These are phyloP conservation scores for Trachelus iudaicus DNA, from an alignment of 2,888 invertebrate genomes.

Conservation along the genomic window DNA sequence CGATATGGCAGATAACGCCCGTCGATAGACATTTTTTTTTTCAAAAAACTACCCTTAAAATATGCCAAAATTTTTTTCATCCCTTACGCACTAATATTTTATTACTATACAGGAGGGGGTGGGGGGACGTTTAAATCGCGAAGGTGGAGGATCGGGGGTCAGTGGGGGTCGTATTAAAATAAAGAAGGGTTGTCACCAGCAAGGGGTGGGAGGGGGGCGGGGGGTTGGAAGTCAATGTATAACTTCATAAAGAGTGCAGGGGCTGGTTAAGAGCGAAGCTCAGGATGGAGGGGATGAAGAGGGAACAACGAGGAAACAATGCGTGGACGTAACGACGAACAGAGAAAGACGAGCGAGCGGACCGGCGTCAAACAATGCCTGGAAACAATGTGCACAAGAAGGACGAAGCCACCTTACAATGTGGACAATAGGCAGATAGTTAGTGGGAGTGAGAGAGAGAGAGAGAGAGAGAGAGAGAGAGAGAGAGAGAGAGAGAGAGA, in stretches of 20 bases:
- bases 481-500: constrained; percentile 18
- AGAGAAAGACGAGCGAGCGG: constrained; percentile 37
- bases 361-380: constrained; percentile 54
- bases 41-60: background rate
- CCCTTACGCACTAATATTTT: background rate
- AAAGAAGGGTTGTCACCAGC: background rate
- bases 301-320: constrained; percentile 52
- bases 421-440: constrained; percentile 58
- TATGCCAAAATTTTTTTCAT: background rate
- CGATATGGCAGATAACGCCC: background rate
- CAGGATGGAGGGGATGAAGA: constrained; percentile 25
- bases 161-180: background rate
- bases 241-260: background rate
- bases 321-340: constrained; percentile 49
- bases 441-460: constrained; percentile 35
- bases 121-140: background rate
- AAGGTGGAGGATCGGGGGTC: background rate
- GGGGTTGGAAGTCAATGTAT: constrained; percentile 8
- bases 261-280: constrained; percentile 20
- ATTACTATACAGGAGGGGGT: background rate
- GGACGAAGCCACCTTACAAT: constrained; percentile 52
- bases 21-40: too few species aligned
- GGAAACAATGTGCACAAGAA: constrained; percentile 57
- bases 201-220: background rate
- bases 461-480: background rate